Base-by-base conservation (phyloP, 2,888 invertebrate genomes). In the Endotricha flammealis region DNA sequence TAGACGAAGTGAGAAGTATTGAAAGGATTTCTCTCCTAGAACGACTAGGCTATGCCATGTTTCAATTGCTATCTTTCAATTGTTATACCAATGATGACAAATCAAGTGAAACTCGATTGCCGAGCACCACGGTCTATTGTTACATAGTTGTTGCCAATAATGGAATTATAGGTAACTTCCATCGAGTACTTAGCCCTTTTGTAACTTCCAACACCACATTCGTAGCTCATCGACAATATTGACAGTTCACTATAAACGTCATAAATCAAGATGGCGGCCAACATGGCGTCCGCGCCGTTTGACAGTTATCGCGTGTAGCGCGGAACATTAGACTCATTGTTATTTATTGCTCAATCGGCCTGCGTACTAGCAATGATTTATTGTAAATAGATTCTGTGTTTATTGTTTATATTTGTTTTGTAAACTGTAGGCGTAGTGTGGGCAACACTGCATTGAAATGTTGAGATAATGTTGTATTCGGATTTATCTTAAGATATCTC, bases 241-340 rank as follows among this genome's bases (percentile, higher is more conserved):
- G 81, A 81, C 80, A 77, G 71, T 66, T 73, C 47, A 64, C 66
- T 76, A 66, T 62, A 61, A 70, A 59, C 53, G 67, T 64, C 68
- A 76, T 85, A 82, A 83, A 83, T 85, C 82, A 83, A 78, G 63
- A 77, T 77, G 78, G 77, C 70, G 58, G 55, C 68, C 80, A 82
- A 82, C 63, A 82, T 83, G 82, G 85, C 82, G 70, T 58, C 70
- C 64, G 57, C 46, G 44, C 44, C 55, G 62, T 64, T 66, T 77
- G 82, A 83, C 83, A 83, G 79, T 79, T 80, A 81, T 79, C 76
- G 83, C 78, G 65, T 80, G 81, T 80, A 67, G 66, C 73, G 72
- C 71, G 74, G 72, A 78, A 80, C 82, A 81, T 85, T 85, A 81
- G 78, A 79, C 70, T 82, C 79, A 85, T 85, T 85, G 82, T 81